These are phyloP conservation scores for Peromyscus leucopus DNA, from an alignment of 2,113 vertebrate species.

Conservation along the genomic window DNA sequence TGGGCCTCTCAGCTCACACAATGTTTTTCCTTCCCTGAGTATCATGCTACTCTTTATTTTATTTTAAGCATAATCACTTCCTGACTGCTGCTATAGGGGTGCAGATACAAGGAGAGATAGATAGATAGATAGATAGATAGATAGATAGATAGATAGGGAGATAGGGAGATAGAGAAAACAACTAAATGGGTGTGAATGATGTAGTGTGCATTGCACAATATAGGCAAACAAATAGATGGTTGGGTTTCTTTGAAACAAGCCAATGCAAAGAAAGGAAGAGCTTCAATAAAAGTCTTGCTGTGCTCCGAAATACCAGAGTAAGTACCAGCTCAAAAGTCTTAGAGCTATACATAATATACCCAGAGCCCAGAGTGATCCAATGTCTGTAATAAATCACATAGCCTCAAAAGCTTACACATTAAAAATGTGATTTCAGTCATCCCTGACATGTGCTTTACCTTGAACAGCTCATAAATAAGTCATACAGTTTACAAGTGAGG, in stretches of 20 bases:
- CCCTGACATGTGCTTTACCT: not conserved
- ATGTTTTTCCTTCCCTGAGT: not conserved
- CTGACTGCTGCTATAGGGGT: not conserved
- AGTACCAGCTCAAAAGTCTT: not conserved
- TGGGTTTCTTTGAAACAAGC: not conserved
- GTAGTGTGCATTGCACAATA: not conserved
- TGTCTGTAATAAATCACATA: not conserved
- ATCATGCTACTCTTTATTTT: not conserved
- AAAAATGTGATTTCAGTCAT: not conserved
- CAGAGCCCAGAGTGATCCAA: not conserved
- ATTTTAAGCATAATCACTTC: not conserved
- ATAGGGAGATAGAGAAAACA: no score
- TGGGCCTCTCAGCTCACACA: not conserved
- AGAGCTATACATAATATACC: not conserved
- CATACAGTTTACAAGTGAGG: not conserved
- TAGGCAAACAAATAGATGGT: not conserved
- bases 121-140: no score
- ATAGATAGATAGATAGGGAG: no score
- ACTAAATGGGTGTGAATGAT: not conserved
- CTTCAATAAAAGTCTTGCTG: not conserved
- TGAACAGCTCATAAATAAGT: not conserved
- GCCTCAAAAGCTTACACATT: not conserved
- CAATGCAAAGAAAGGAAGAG: not conserved
- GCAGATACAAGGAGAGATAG: not conserved
- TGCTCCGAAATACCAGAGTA: not conserved